A percentile compares a stretch with the other conserved stretches of the same genome.
Conservation (phyloP, 2,113 vertebrate species). For the Cranoglanis bouderius region DNA sequence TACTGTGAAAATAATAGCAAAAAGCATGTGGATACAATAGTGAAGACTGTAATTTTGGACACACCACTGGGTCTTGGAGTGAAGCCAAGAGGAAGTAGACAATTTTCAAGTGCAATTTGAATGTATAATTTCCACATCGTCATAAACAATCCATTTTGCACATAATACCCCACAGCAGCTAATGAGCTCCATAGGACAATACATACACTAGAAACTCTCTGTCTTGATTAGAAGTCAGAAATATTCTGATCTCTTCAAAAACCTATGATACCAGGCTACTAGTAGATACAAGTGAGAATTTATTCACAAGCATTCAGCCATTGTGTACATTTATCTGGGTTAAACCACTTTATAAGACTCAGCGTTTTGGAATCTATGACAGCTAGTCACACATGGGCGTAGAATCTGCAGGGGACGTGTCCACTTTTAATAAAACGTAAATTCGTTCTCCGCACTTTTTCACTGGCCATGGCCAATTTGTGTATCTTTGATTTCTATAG, state of each 20-base stretch:
- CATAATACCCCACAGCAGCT: not conserved
- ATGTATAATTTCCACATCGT: not conserved
- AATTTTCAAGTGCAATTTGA: not conserved
- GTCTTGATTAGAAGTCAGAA: not conserved
- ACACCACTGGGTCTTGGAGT: not conserved
- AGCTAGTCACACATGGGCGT: not conserved
- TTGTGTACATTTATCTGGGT: not conserved
- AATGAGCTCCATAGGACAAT: not conserved
- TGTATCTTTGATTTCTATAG: too few species aligned
- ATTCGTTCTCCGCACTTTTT: too few species aligned
- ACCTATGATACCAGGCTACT: not conserved
- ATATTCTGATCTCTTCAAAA: not conserved
- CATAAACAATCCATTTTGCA: not conserved
- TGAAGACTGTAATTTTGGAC: not conserved
- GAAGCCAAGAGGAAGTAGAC: not conserved
- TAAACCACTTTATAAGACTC: not conserved
- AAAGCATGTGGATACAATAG: not conserved
- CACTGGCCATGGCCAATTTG: too few species aligned
- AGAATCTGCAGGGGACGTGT: too few species aligned
- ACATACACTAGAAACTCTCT: too few species aligned
- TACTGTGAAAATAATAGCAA: not conserved
- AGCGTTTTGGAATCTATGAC: not conserved
- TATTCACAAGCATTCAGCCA: not conserved
- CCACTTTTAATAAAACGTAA: too few species aligned
- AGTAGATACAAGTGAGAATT: not conserved